Base-by-base conservation (phyloP, 2,797 vertebrate species). In the Acropternis orthonyx region DNA sequence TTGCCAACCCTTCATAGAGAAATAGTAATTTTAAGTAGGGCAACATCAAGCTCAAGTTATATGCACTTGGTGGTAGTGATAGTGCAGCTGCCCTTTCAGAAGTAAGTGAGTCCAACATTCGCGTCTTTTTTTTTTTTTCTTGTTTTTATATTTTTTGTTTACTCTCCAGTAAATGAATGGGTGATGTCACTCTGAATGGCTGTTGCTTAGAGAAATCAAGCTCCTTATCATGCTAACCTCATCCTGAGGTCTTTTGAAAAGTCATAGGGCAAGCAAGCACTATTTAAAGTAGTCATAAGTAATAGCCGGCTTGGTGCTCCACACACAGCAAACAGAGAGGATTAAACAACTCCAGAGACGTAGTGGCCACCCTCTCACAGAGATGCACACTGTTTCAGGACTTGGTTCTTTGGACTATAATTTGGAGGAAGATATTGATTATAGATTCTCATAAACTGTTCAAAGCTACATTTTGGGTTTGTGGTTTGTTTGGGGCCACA, bases 21-120 rank as follows among this genome's bases (percentile, higher is more conserved):
- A 98, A 98, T 96, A 98, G 97, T 98, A 97, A 98, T 98, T 98
- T 98, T 97, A 97, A 97, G 97, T 95, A 97, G 95, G 96, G 91
- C 95, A 97, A 96, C 92, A 96, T 58, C 74, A 58, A 97, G 81
- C 88, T 95, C 95, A 85, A 96, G 96, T 95, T 97, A 96, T 98
- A 97, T 96, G 95, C 93, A 88, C 97, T 97, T 96, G 72, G 77
- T 96, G 78, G 96, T 98, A 98, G 98, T 98, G 96, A 98, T 91
- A 98, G 97, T 96, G 96, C 93, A 96, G 90, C 92, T 96, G 94
- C 87, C 86, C 79, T 97, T 97, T 94, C 96, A 96, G 93, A 95
- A 97, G 95, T 98, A 96, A 98, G 96, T 97, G 97, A 98, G 95
- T 96, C 93, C 97, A 97, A 97, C 96, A 97, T 97, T 92, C 96